phyloP scores from a whole-genome alignment of 1,140 invertebrate species.

The Sycophila sp. region DNA sequence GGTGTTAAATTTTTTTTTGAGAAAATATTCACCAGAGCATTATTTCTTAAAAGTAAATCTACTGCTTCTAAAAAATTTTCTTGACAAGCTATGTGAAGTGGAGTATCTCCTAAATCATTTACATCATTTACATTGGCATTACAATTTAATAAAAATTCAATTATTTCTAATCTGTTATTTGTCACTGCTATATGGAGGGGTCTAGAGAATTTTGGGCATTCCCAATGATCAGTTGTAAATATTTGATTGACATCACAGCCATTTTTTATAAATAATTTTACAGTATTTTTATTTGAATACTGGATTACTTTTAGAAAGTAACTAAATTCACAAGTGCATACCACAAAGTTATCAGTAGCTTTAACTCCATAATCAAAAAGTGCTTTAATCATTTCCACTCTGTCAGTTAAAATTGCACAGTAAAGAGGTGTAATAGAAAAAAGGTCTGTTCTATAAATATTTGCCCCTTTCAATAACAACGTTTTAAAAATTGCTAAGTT shows the following conservation, averaged over 20 bases:
- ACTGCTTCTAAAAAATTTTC: slow-evolving; percentile 6
- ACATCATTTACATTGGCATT: slow-evolving; percentile 17
- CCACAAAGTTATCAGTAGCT: not conserved
- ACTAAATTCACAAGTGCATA: not conserved
- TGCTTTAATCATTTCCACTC: slow-evolving; percentile 1
- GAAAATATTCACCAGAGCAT: slow-evolving; percentile 17
- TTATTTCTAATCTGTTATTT: not conserved
- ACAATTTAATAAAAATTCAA: not conserved
- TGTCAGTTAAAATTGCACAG: not conserved
- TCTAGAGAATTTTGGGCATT: not conserved
- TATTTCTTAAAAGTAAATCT: slow-evolving; percentile 7
- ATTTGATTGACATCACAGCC: slow-evolving; percentile 15
- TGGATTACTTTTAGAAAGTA: slow-evolving; percentile 7
- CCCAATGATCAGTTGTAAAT: slow-evolving; percentile 5
- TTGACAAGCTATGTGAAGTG: slow-evolving; percentile 14
- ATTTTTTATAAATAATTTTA: slow-evolving; percentile 19
- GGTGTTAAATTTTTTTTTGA: slow-evolving; percentile 7
- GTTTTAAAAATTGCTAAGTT: not conserved
- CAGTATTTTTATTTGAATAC: not conserved
- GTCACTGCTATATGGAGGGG: slow-evolving; percentile 5
- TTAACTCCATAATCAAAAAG: not conserved
- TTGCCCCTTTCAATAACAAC: not conserved
- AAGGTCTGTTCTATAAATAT: not conserved
- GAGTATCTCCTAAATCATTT: slow-evolving; percentile 14
- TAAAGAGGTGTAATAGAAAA: not conserved